These are phyloP conservation scores for Scaptodrosophila lebanonensis DNA, from an alignment of 1,140 invertebrate genomes.

Conservation along the genomic window DNA sequence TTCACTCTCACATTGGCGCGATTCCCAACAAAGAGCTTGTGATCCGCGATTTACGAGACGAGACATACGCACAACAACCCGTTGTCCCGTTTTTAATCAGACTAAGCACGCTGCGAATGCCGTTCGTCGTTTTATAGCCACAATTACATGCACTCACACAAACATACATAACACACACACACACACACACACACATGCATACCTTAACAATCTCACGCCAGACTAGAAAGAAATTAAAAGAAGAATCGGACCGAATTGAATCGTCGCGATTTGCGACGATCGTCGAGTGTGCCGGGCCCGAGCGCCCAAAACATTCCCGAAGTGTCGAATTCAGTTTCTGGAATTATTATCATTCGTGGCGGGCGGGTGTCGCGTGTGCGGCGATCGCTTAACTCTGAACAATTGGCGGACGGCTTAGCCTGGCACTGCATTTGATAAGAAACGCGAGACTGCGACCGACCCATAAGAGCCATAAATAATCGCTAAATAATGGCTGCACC, in stretches of 20 bases:
- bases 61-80: constrained; percentile 16
- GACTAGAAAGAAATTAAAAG: too few species aligned
- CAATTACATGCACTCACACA: constrained; percentile 45
- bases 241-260: constrained; percentile 34
- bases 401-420: too few species aligned
- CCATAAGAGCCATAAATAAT: too few species aligned
- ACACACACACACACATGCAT: neutral
- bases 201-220: neutral
- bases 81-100: constrained; percentile 40
- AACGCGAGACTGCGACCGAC: too few species aligned
- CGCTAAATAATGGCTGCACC: too few species aligned
- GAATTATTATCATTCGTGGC: too few species aligned
- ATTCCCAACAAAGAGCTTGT: neutral
- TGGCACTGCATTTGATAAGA: too few species aligned
- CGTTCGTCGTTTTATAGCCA: constrained; percentile 56
- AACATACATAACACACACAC: neutral
- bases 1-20: constrained; percentile 34
- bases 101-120: constrained; percentile 68
- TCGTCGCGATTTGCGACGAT: constrained; percentile 2
- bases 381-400: too few species aligned
- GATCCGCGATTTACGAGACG: constrained; percentile 25
- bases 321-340: too few species aligned
- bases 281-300: constrained; percentile 7
- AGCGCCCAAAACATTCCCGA: too few species aligned
- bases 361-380: too few species aligned